Conservation (phyloP, 1,140 invertebrate species). For the Dreissena polymorpha region DNA sequence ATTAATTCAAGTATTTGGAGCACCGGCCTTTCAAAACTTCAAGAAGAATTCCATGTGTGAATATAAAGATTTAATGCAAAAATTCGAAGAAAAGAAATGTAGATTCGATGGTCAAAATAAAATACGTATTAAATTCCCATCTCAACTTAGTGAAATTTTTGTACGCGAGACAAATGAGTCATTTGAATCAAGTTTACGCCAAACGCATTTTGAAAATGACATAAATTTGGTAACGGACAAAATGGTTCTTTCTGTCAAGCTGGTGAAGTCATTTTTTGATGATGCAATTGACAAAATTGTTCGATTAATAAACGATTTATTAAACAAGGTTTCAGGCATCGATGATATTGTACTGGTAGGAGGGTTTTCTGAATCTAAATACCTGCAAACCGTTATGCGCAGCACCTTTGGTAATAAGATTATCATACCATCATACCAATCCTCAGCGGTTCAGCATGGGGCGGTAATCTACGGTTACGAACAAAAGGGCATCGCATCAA, state of each 20-base stretch:
- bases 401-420: constrained; percentile 46
- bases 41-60: constrained; percentile 21
- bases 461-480: constrained; percentile 59
- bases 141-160: constrained; percentile 10
- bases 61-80: constrained; percentile 27
- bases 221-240: constrained; percentile 37
- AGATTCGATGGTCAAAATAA: constrained; percentile 6
- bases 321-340: constrained; percentile 10
- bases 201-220: constrained; percentile 1
- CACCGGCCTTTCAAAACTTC: constrained; percentile 19
- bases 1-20: constrained; percentile 34
- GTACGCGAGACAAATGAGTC: neutral
- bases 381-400: constrained; percentile 48
- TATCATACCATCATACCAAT: constrained; percentile 47
- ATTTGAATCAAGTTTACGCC: neutral
- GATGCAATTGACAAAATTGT: constrained; percentile 40
- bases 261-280: constrained; percentile 43
- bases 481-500: constrained; percentile 40
- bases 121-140: constrained; percentile 34
- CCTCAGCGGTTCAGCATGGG: constrained; percentile 53
- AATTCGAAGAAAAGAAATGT: constrained; percentile 52
- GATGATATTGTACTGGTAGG: constrained; percentile 54
- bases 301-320: neutral
- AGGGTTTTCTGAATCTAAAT: constrained; percentile 58
- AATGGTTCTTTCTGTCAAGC: constrained; percentile 19